These are phyloP conservation scores for Tadarida brasiliensis DNA, from an alignment of 2,797 vertebrate species.

Conservation along the genomic window DNA sequence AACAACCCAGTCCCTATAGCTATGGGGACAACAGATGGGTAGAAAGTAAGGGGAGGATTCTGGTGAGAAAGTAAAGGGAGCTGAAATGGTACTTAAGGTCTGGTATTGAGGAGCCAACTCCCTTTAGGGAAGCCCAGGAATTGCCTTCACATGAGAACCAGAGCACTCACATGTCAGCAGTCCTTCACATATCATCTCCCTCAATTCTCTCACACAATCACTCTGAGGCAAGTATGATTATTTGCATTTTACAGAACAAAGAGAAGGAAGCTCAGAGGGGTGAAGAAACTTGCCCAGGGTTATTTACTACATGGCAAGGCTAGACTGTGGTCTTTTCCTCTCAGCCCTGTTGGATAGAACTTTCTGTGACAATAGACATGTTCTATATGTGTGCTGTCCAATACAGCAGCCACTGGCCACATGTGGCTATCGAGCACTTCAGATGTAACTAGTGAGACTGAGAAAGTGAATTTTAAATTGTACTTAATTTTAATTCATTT, in stretches of 20 bases:
- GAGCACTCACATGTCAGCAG: background rate
- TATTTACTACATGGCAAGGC: background rate
- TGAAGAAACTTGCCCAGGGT: background rate
- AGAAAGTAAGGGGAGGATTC: background rate
- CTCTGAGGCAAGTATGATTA: background rate
- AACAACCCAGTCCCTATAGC: background rate
- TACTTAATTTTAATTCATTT: conserved; percentile 43
- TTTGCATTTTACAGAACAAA: background rate
- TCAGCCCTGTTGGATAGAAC: background rate
- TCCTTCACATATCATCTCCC: background rate
- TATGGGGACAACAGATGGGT: background rate
- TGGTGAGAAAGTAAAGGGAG: background rate
- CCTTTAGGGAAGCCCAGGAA: background rate
- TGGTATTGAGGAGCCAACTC: background rate
- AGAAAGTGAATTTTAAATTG: conserved; percentile 38
- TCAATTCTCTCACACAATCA: background rate
- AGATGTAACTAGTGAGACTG: background rate
- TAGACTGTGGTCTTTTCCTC: background rate
- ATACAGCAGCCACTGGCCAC: background rate
- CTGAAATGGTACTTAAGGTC: background rate
- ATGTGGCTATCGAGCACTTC: background rate
- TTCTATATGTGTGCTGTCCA: background rate
- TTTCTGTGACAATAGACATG: background rate
- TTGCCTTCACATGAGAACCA: background rate
- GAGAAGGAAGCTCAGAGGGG: background rate